These are phyloP conservation scores for Pachycephus smyrnensis DNA, from an alignment of 2,888 invertebrate genomes.

Conservation along the genomic window DNA sequence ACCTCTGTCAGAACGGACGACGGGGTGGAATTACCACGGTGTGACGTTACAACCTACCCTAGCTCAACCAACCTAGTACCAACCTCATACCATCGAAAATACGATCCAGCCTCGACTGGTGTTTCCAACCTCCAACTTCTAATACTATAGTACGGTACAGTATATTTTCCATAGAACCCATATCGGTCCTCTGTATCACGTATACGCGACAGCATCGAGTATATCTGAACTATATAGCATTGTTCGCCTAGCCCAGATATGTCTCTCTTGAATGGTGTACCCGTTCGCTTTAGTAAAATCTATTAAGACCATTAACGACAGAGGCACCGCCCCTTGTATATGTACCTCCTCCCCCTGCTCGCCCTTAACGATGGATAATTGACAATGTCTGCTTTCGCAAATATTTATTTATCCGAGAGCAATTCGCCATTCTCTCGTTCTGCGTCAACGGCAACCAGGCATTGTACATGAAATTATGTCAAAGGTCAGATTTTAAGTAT, in stretches of 20 bases:
- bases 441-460: neutral
- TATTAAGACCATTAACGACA: neutral
- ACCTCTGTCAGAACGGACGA: neutral
- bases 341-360: neutral
- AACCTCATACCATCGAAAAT: neutral
- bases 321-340: neutral
- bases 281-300: neutral
- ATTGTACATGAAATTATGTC: neutral
- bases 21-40: conserved; percentile 20
- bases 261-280: neutral
- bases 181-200: neutral
- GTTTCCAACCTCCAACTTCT: neutral
- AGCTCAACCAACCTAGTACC: neutral
- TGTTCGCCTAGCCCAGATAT: neutral
- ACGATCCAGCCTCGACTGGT: conserved; percentile 2
- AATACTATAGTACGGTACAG: neutral
- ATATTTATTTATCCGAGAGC: neutral
- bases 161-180: neutral
- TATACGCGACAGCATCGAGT: neutral
- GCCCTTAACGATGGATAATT: neutral
- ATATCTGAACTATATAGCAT: neutral
- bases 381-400: neutral
- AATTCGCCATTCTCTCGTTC: neutral
- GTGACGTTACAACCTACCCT: conserved; percentile 19
- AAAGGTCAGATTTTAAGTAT: neutral